phyloP scores from a whole-genome alignment of 2,888 invertebrate genomes.

The Bugulina stolonifera region DNA sequence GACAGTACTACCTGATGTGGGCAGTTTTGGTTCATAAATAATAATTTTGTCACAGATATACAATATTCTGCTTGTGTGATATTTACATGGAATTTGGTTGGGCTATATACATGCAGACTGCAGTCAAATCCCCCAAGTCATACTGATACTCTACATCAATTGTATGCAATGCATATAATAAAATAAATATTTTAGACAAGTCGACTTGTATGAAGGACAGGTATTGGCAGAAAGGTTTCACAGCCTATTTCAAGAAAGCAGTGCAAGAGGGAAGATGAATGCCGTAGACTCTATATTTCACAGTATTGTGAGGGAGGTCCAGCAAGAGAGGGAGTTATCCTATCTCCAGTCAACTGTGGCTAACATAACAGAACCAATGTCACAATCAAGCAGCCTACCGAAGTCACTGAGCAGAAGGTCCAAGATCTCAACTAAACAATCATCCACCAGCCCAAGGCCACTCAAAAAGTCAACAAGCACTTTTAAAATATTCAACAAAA shows the following conservation, averaged over 20 bases:
- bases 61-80: too few relatives aligned
- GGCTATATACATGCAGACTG: too few relatives aligned
- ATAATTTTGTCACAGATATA: too few relatives aligned
- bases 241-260: slow-evolving; percentile 23
- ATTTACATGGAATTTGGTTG: too few relatives aligned
- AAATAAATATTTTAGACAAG: neutral
- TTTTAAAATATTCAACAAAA: slow-evolving; percentile 22
- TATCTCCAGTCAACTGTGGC: neutral
- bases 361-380: neutral
- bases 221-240: slow-evolving; percentile 9
- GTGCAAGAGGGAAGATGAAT: slow-evolving; percentile 14
- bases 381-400: neutral
- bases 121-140: too few relatives aligned
- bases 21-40: too few relatives aligned
- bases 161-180: too few relatives aligned
- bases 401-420: neutral
- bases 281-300: slow-evolving; percentile 20
- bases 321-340: slow-evolving; percentile 11
- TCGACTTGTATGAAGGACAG: slow-evolving; percentile 20
- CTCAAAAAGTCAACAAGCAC: slow-evolving; percentile 22
- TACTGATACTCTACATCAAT: too few relatives aligned
- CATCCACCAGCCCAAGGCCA: neutral
- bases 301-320: neutral
- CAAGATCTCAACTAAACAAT: neutral
- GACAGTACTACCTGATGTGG: too few relatives aligned